phyloP scores from a whole-genome alignment of 64 coral and sea anemone genomes.

The Porites lutea region DNA sequence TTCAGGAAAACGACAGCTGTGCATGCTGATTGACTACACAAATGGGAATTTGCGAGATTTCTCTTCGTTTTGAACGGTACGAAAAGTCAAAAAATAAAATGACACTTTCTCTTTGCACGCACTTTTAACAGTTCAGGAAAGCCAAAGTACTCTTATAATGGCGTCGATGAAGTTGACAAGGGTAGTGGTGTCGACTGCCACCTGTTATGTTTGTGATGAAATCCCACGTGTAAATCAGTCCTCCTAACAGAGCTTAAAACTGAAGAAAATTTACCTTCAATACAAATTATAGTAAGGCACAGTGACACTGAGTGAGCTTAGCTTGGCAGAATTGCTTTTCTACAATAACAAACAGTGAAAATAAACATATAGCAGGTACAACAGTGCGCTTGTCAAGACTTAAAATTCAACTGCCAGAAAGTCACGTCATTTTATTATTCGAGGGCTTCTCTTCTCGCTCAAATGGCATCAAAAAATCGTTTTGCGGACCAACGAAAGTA shows the following conservation, averaged over 20 bases:
- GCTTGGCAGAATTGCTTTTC: not conserved
- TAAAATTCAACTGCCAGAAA: too few species aligned
- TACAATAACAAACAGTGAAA: not conserved
- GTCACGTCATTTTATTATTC: too few species aligned
- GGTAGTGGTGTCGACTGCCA: not conserved
- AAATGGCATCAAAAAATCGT: too few species aligned
- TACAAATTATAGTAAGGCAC: not conserved
- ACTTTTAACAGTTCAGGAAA: too few species aligned
- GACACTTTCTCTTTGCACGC: too few species aligned
- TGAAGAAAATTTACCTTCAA: not conserved
- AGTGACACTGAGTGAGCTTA: not conserved
- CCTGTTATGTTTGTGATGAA: not conserved
- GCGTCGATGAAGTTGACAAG: not conserved
- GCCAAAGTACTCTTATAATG: not conserved
- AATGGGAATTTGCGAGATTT: not conserved
- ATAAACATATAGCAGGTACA: not conserved
- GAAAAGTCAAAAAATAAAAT: not conserved
- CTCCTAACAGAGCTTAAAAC: not conserved
- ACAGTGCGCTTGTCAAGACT: too few species aligned
- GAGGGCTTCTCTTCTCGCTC: too few species aligned
- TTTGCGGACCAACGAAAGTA: too few species aligned
- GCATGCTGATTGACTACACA: not conserved
- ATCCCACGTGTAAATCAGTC: constrained; percentile 12
- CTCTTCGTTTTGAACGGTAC: not conserved
- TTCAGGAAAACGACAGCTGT: constrained; percentile 18